Conservation (phyloP, 2,797 vertebrate genomes). For the Natrix natrix region DNA sequence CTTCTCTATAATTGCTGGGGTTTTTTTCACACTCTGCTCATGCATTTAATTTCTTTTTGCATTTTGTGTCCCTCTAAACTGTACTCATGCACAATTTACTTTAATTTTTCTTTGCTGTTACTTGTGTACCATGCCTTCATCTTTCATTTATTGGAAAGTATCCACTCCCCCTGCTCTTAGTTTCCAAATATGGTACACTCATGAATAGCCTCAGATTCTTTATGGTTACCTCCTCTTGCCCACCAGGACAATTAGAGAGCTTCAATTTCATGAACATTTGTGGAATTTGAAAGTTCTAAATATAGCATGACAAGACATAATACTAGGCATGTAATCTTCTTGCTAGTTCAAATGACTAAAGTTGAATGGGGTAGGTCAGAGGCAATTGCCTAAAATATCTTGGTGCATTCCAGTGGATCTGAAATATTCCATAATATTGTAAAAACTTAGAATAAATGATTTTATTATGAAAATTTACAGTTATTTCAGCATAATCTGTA, state of each 20-base stretch:
- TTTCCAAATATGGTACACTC: background rate
- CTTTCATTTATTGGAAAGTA: background rate
- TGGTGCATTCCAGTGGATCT: constrained; percentile 11
- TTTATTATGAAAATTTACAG: background rate
- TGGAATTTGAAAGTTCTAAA: background rate
- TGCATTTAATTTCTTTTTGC: background rate
- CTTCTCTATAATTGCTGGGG: background rate
- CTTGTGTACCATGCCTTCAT: background rate
- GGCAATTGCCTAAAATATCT: constrained; percentile 15
- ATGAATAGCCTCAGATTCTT: background rate
- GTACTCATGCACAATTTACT: background rate
- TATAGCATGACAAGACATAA: background rate
- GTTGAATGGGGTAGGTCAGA: constrained; percentile 11
- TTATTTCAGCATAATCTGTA: background rate
- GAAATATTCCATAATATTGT: constrained; percentile 17
- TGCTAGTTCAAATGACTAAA: constrained; percentile 22
- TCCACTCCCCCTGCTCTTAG: background rate
- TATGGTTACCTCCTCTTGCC: background rate
- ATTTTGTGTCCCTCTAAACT: background rate
- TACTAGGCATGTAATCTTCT: background rate
- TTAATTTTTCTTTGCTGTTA: background rate
- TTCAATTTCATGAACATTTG: background rate
- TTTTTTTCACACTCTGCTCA: background rate
- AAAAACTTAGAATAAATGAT: constrained; percentile 11
- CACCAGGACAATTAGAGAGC: background rate